Conservation (phyloP, 1,140 invertebrate genomes). For the Drosophila pseudoananassae region DNA sequence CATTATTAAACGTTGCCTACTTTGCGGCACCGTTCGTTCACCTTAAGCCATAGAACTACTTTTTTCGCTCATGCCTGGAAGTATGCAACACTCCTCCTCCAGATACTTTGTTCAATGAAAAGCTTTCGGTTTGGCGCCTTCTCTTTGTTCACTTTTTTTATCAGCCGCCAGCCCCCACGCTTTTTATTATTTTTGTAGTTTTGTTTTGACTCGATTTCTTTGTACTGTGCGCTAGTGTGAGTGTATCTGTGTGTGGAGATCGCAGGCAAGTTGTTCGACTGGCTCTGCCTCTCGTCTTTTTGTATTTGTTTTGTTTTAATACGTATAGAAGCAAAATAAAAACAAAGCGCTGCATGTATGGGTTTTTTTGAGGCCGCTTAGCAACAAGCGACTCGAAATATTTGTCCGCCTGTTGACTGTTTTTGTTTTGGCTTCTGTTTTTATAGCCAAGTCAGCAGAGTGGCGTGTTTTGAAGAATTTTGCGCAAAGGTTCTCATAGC, state of each 20-base stretch:
- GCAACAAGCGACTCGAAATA: slow-evolving; percentile 54
- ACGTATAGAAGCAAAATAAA: slow-evolving; percentile 47
- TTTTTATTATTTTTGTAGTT: slow-evolving; percentile 67
- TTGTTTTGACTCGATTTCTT: slow-evolving; percentile 73
- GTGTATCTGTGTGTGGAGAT: slow-evolving; percentile 15
- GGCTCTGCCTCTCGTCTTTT: slow-evolving; percentile 37
- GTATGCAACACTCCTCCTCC: slow-evolving; percentile 15
- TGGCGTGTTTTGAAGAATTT: slow-evolving; percentile 58
- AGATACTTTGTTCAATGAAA: slow-evolving; percentile 28
- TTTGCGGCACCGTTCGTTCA: slow-evolving; percentile 24
- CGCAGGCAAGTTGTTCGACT: slow-evolving; percentile 55
- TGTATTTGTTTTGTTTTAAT: slow-evolving; percentile 7
- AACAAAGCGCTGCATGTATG: slow-evolving; percentile 53
- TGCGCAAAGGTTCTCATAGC: background rate
- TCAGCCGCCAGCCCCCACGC: background rate
- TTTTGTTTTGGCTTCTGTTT: slow-evolving; percentile 74
- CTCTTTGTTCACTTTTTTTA: slow-evolving; percentile 40
- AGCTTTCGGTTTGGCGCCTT: slow-evolving; percentile 10
- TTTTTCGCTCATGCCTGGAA: background rate
- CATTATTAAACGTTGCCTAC: slow-evolving; percentile 10
- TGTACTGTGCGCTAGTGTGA: slow-evolving; percentile 6
- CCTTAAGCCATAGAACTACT: slow-evolving; percentile 23
- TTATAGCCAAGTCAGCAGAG: slow-evolving; percentile 38
- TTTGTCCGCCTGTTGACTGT: slow-evolving; percentile 47
- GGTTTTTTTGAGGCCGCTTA: slow-evolving; percentile 65